Evolutionary conservation across 2,888 invertebrate species (phyloP).

Genomic region (Ichneumon xanthorius): DNA sequence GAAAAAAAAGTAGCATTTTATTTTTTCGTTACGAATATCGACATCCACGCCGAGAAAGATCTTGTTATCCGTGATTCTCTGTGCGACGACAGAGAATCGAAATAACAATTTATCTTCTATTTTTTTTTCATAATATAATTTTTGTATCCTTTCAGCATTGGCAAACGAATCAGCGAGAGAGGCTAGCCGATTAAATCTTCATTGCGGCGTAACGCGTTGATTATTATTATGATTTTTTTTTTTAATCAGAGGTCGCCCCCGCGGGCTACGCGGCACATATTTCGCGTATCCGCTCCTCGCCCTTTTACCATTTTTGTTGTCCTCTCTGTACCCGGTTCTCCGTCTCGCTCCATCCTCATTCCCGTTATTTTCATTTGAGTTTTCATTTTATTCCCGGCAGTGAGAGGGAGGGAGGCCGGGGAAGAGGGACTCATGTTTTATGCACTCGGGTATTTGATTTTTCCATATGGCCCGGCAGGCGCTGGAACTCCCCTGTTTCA

Average conservation of each 20-base stretch:
- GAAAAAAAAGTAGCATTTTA: too few species aligned
- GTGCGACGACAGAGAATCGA: neutral
- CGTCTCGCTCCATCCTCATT: slow-evolving; percentile 64
- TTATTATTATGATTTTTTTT: slow-evolving; percentile 20
- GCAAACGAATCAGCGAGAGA: slow-evolving; percentile 32
- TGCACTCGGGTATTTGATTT: slow-evolving; percentile 75
- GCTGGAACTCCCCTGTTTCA: slow-evolving; percentile 42
- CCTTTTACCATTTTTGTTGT: slow-evolving; percentile 55
- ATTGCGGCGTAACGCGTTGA: slow-evolving; percentile 45
- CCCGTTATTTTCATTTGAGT: slow-evolving; percentile 70
- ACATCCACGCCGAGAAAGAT: neutral
- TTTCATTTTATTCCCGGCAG: slow-evolving; percentile 71
- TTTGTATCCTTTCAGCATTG: slow-evolving; percentile 17
- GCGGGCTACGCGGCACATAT: neutral
- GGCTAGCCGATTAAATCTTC: slow-evolving; percentile 49
- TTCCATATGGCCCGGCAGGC: slow-evolving; percentile 60
- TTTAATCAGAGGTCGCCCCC: slow-evolving; percentile 44
- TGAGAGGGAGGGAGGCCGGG: neutral
- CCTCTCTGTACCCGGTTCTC: slow-evolving; percentile 30
- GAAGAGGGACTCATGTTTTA: slow-evolving; percentile 73
- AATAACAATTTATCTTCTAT: slow-evolving; percentile 8
- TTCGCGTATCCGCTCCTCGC: neutral
- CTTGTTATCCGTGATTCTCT: neutral
- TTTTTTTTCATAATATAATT: slow-evolving; percentile 31
- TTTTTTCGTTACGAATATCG: neutral